Conservation (phyloP, 92 coral and sea anemone species). For the Actinostola sp. region DNA sequence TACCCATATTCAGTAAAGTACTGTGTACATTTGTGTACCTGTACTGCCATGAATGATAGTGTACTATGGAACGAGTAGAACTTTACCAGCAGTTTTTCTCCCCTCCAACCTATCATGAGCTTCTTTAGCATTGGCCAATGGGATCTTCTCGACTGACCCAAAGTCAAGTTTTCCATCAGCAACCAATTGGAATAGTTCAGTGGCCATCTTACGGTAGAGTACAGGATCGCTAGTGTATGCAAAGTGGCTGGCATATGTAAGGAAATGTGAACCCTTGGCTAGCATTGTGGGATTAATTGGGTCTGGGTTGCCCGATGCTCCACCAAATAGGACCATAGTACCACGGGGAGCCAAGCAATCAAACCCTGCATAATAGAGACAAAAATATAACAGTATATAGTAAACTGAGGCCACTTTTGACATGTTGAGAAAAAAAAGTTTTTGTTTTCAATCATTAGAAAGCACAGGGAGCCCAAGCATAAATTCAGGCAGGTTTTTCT, state of each 20-base stretch:
- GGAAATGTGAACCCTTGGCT: slow-evolving; percentile 61
- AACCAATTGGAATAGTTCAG: slow-evolving; percentile 62
- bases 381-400: neutral
- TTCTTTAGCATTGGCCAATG: slow-evolving; percentile 59
- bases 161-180: slow-evolving; percentile 72
- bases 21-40: too few relatives aligned
- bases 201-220: slow-evolving; percentile 54
- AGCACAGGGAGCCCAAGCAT: too few relatives aligned
- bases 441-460: too few relatives aligned
- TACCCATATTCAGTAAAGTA: too few relatives aligned
- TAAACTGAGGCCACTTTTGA: neutral
- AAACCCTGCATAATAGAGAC: slow-evolving; percentile 39
- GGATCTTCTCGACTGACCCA: slow-evolving; percentile 65
- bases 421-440: too few relatives aligned
- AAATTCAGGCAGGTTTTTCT: too few relatives aligned
- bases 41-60: too few relatives aligned
- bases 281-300: slow-evolving; percentile 55
- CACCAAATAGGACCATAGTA: slow-evolving; percentile 72
- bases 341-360: slow-evolving; percentile 72
- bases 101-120: slow-evolving; percentile 70
- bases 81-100: slow-evolving; percentile 70
- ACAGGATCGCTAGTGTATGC: slow-evolving; percentile 59
- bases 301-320: slow-evolving; percentile 73
- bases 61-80: slow-evolving; percentile 38
- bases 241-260: slow-evolving; percentile 49